Evolutionary conservation across 2,888 invertebrate genomes (phyloP), one percentile per base, ranked within the genome.

Genomic region (Bhutanitis thaidina): DNA sequence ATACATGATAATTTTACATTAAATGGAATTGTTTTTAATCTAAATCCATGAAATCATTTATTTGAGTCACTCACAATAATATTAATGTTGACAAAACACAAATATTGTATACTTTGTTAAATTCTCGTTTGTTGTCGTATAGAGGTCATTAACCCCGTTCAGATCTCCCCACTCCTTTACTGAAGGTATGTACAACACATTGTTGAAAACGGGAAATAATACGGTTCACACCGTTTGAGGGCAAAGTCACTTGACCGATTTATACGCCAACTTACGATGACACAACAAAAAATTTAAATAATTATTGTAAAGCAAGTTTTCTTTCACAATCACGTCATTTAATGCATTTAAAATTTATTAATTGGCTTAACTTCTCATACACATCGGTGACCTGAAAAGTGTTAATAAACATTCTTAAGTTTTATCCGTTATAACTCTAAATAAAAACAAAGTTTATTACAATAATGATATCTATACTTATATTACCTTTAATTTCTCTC

Each of bases 201-300:
- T 71, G 76, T 74, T 77, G 73, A 61, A 75, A 85, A 85, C 85
- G 84, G 85, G 85, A 85, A 81, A 82, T 85, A 77, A 79, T 83
- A 85, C 85, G 81, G 84, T 85, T 83, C 75, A 80, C 78, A 82
- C 77, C 69, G 74, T 82, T 81, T 74, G 71, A 68, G 67, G 69
- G 67, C 68, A 71, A 62, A 65, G 61, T 55, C 59, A 59, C 48
- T 48, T 54, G 50, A 54, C 47, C 50, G 47, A 47, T 54, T 54
- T 54, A 46, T 32, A 40, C 35, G 20, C 16, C 34, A 25, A 45
- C 46, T 32, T 43, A 32, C 27, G 32, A 46, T 46, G 51, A 40
- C 34, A 39, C 44, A 45, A 30, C 40, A n/a, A 35, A 34, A 52
- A 12, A 43, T 52, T 25, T 27, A 48, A 43, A 39, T 43, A 34